These are phyloP conservation scores for Oryctes rhinoceros DNA, from an alignment of 1,140 invertebrate genomes.

Conservation along the genomic window DNA sequence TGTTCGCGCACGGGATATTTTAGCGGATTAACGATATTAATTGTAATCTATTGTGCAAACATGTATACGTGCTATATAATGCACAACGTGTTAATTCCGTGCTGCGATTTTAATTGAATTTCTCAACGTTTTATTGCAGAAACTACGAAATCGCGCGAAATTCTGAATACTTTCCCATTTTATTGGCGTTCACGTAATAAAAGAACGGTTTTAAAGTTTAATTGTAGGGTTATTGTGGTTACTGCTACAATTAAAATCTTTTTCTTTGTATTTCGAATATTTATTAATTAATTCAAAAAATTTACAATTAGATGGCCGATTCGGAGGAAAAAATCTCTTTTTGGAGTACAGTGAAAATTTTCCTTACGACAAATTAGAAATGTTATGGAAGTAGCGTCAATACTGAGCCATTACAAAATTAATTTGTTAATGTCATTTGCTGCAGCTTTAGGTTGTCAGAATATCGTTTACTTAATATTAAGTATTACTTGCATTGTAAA, in stretches of 20 bases:
- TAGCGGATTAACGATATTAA: not conserved
- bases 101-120: not conserved
- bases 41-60: not conserved
- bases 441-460: too few species aligned
- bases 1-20: not conserved
- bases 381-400: too few species aligned
- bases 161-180: not conserved
- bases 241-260: not conserved
- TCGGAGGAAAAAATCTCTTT: too few species aligned
- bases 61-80: not conserved
- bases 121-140: slow-evolving; percentile 8
- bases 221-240: not conserved
- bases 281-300: too few species aligned
- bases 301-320: too few species aligned
- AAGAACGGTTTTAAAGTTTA: not conserved
- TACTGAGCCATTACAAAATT: too few species aligned
- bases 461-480: too few species aligned
- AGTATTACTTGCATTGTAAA: too few species aligned
- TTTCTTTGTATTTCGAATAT: too few species aligned
- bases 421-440: too few species aligned
- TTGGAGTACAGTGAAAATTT: too few species aligned
- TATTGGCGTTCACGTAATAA: not conserved
- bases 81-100: not conserved
- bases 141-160: not conserved
- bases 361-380: too few species aligned